Base-by-base conservation (phyloP, 2,113 vertebrate species). In the Dasyornis broadbenti region DNA sequence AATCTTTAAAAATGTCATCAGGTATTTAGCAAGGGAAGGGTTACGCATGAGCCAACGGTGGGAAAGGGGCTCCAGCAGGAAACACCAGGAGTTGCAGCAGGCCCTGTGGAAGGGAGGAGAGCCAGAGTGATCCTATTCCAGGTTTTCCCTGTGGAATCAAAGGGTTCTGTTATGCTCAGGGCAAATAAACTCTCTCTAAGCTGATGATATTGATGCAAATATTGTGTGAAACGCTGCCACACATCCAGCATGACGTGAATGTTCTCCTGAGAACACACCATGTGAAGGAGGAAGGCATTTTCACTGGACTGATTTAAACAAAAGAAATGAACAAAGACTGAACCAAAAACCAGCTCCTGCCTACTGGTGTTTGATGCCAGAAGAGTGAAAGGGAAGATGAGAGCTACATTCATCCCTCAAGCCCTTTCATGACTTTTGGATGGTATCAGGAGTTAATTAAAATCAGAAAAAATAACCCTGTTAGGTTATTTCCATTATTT, bases 221-320 rank as follows among this genome's bases (percentile, higher is more conserved):
- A 13, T 19, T 9, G 4, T 39, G 28, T 27, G 39, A 90, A 76
- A 35, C 15, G 6, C 4, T 54, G 49, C 39, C n/a, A 7, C 2
- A 0, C 30, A 60, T 20, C 15, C 35, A 21, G 47, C 22, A n/a
- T 0, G 16, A 59, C 11, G 13, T 1, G 5, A 19, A 16, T 17
- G 5, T 22, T 77, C 61, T 33, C 61, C 52, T 60, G 35, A 54
- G 44, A 37, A 14, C 4, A 17, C 14, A 10, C 2, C 19, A 6
- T 2, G 7, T 28, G 31, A 49, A 39, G 23, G 45, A 61, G 50
- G 49, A 50, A 60, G 6, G 45, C 2, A 5, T 40, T 86, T 71
- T 21, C 80, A 22, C 15, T 20, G 33, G 24, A 15, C 19, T 64
- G 11, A 10, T 40, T 76, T 49, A 68, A 59, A 33, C 17, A 69